Evolutionary conservation across 37 sponge, comb jelly and placozoan species (phyloP), one percentile per base, ranked within the genome.

Genomic region (Beroe ovata): DNA sequence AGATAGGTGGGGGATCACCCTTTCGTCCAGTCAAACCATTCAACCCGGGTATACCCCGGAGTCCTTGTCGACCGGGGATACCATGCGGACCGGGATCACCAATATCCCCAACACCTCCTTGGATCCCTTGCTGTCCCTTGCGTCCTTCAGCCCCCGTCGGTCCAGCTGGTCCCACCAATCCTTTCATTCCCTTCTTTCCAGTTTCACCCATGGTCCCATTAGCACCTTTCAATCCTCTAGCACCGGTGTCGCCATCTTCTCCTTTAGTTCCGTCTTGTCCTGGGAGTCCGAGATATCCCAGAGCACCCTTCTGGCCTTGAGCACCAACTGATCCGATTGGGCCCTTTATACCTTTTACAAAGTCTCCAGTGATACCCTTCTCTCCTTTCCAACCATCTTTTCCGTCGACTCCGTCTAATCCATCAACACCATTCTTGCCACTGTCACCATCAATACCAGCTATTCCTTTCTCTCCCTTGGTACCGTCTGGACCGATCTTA

Each of bases 11-110:
- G 6, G 84, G 84, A 4, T 77, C 84, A 19, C 84, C 84, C 38
- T 77, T 77, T 4, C 0, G 4, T 39, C 84, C 84, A 35, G 39
- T 77, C 25, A 77, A 35, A 32, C 84, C 84, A 4, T 39, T 42
- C 28, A 39, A 8, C 19, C 84, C 84, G 19, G 84, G 84, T 19
- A 77, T 1, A 42, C 84, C 84, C 2, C 38, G 22, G 20, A 42
- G 20, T 3, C 84, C 84, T 42, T 30, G 84, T 6, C 41, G 42
- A 39, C 84, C 84, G 11, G 84, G 84, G 54, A 77, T 38, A 6
- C 84, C 84, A 77, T 77, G 84, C 0, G 54, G 41, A 41, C 84
- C 84, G 21, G 47, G 84, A 16, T 21, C 28, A 2, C 84, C 84
- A 16, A 25, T 30, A 23, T 35, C 39, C 1, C 84, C 84, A 41